phyloP scores from a whole-genome alignment of 2,888 invertebrate species.

The Coelopa pilipes region DNA sequence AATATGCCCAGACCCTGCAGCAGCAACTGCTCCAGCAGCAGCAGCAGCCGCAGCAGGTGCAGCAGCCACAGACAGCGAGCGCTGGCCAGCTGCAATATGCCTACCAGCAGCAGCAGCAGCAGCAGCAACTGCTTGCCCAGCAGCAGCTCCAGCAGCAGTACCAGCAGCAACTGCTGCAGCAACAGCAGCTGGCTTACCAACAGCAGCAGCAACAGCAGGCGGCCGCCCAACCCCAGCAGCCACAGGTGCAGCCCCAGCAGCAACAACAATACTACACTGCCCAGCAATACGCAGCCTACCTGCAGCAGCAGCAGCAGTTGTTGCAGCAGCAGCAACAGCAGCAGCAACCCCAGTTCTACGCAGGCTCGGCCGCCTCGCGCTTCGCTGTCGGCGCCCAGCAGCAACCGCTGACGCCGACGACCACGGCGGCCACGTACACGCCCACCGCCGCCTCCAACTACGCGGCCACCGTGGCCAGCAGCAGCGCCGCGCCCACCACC shows the following conservation, averaged over 20 bases:
- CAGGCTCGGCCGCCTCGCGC: slow-evolving; percentile 42
- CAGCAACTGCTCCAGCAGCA: slow-evolving; percentile 45
- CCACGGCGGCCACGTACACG: slow-evolving; percentile 45
- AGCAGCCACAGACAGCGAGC: slow-evolving; percentile 34
- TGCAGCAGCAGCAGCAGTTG: slow-evolving; percentile 58
- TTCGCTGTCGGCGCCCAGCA: slow-evolving; percentile 42
- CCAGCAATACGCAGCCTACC: slow-evolving; percentile 57
- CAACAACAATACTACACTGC: slow-evolving; percentile 60
- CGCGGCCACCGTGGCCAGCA: slow-evolving; percentile 45
- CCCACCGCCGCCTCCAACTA: slow-evolving; percentile 39
- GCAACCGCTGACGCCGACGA: slow-evolving; percentile 46
- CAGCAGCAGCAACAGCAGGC: slow-evolving; percentile 38
- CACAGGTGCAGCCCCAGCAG: slow-evolving; percentile 43
- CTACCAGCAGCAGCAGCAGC: slow-evolving; percentile 55
- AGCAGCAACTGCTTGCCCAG: slow-evolving; percentile 48
- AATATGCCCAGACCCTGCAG: slow-evolving; percentile 44
- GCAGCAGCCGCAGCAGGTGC: slow-evolving; percentile 47
- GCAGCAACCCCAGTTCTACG: slow-evolving; percentile 48
- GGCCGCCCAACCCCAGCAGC: slow-evolving; percentile 50
- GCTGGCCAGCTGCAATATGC: slow-evolving; percentile 45
- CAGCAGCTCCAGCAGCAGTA: slow-evolving; percentile 56
- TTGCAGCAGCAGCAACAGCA: slow-evolving; percentile 49
- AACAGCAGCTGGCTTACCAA: slow-evolving; percentile 35
- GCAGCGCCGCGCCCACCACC: slow-evolving; percentile 39
- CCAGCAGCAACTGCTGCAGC: slow-evolving; percentile 41